A percentile compares a stretch with the other conserved stretches of the same genome.
Conservation (phyloP, 1,140 invertebrate genomes). For the Cydia pomonella region DNA sequence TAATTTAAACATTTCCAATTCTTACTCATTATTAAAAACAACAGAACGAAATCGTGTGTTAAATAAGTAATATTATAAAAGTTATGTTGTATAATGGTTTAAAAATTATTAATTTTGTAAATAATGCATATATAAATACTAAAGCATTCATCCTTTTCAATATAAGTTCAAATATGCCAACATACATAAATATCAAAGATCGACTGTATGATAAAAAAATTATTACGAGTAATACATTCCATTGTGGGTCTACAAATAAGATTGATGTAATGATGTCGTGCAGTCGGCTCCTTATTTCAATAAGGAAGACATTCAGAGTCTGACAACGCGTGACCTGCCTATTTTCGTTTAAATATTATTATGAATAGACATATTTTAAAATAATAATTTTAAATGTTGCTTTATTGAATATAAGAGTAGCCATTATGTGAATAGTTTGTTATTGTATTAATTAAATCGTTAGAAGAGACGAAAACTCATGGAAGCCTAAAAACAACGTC, state of each 20-base stretch:
- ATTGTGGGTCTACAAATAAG: constrained; percentile 8
- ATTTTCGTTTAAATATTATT: constrained; percentile 23
- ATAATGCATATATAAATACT: no score
- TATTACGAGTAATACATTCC: background rate
- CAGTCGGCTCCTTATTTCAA: constrained; percentile 22
- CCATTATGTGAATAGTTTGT: background rate
- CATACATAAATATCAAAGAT: background rate
- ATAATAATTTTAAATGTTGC: background rate
- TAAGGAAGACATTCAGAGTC: constrained; percentile 17
- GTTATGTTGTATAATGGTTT: no score
- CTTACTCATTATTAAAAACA: no score
- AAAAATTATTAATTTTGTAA: no score
- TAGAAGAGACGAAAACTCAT: background rate
- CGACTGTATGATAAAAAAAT: background rate
- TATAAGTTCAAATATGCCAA: background rate
- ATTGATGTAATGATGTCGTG: constrained; percentile 20
- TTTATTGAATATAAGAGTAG: background rate
- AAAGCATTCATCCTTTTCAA: no score
- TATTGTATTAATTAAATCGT: background rate
- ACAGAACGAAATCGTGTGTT: no score
- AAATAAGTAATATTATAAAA: no score
- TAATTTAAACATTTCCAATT: no score
- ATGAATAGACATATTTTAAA: constrained; percentile 15
- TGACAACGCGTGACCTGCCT: constrained; percentile 4
- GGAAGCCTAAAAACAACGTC: background rate